Base-by-base conservation (phyloP, 2,113 vertebrate species). In the Lota lota region DNA sequence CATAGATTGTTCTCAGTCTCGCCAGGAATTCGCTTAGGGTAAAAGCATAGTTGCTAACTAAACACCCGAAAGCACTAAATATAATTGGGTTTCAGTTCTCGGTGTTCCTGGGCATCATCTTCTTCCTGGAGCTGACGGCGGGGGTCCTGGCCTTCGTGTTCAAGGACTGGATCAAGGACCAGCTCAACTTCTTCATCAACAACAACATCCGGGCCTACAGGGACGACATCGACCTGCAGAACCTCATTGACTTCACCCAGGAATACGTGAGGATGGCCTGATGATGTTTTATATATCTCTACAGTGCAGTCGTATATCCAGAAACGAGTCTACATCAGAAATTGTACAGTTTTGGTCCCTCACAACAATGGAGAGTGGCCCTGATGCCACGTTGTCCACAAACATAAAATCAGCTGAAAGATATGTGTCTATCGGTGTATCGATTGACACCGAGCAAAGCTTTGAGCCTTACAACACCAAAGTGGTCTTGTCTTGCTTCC, bases 141-240 rank as follows among this genome's bases (percentile, higher is more conserved):
- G 97, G 97, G 59, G 92, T 99, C 70, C 85, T 99, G 89, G 97
- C 97, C 7, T 99, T 99, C 83, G 97, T 99, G 80, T 99, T 99
- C 90, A 99, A 99, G 93, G 97, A 99, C 87, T 99, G 97, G 97
- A 98, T 99, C 91, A 98, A 98, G 88, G 97, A 99, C 89, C 97
- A 99, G 91, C 95, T 99, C 63, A 97, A 99, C 88, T 95, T 97
- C 87, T 99, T 99, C 79, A 99, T 99, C 85, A 98, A 99, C 93
- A 99, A 97, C 93, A 99, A 99, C 90, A 98, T 99, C 85, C 91
- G 96, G 83, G 97, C 97, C 0, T 99, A 99, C 89, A 84, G 97
- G 83, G 97, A 99, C 69, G 97, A 99, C 88, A 99, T 99, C 64
- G 97, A 99, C 88, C 92, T 99, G 72, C 97, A 99, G 85, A 99